These are phyloP conservation scores for Helleia helle DNA, from an alignment of 2,888 invertebrate species.

Conservation along the genomic window DNA sequence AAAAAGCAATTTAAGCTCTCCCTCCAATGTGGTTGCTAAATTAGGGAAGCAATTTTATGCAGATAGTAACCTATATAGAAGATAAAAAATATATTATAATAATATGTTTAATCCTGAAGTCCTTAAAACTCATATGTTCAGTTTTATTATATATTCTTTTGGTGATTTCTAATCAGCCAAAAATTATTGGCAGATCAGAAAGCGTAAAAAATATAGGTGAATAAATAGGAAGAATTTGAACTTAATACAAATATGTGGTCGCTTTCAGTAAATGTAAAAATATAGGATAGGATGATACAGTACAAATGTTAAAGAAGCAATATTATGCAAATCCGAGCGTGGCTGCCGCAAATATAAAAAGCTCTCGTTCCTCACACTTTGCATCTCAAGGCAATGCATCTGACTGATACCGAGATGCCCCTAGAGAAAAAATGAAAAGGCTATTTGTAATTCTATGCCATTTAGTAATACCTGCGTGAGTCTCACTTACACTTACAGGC, in stretches of 20 bases:
- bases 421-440: constrained; percentile 66
- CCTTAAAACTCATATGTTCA: too few relatives aligned
- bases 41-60: constrained; percentile 71
- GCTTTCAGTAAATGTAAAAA: constrained; percentile 7
- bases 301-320: constrained; percentile 70
- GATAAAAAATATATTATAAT: too few relatives aligned
- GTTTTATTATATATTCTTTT: too few relatives aligned
- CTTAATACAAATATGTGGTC: constrained; percentile 10
- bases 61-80: constrained; percentile 31
- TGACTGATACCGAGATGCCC: constrained; percentile 62
- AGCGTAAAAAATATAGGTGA: too few relatives aligned
- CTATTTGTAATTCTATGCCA: constrained; percentile 69
- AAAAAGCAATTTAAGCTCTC: constrained; percentile 63
- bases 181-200: too few relatives aligned
- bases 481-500: constrained; percentile 16
- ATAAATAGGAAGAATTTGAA: too few relatives aligned
- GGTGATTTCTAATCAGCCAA: neutral
- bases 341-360: constrained; percentile 69
- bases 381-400: constrained; percentile 72
- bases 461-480: constrained; percentile 50
- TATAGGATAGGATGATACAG: constrained; percentile 33
- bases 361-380: constrained; percentile 64
- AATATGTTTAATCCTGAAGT: too few relatives aligned
- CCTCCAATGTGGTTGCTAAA: constrained; percentile 48
- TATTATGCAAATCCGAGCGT: constrained; percentile 71